These are phyloP conservation scores for Ctenicera cuprea DNA, from an alignment of 2,888 invertebrate species.

Conservation along the genomic window DNA sequence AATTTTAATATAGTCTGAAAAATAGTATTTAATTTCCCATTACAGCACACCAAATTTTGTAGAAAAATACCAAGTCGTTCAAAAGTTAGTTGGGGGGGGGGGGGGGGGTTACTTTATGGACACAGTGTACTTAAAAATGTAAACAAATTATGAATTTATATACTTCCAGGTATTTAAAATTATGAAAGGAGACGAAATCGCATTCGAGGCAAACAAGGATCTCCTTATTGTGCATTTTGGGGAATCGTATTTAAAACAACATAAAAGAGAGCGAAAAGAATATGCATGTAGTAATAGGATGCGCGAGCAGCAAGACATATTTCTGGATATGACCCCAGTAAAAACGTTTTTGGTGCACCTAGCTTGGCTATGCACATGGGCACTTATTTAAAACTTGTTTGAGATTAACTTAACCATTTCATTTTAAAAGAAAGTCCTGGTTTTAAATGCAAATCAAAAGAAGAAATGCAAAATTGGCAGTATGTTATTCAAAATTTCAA, in stretches of 20 bases:
- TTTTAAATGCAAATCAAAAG: conserved; percentile 30
- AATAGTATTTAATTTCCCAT: too few species aligned
- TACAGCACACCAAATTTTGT: too few species aligned
- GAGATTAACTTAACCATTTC: conserved; percentile 40
- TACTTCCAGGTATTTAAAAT: conserved; percentile 35
- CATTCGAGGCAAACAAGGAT: conserved; percentile 47
- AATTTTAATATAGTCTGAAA: too few species aligned
- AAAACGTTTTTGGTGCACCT: conserved; percentile 49
- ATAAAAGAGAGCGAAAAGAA: conserved; percentile 20
- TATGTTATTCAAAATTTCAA: conserved; percentile 35
- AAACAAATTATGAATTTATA: not conserved
- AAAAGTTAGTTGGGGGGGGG: too few species aligned
- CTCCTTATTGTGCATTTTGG: conserved; percentile 47
- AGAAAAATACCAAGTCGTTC: too few species aligned
- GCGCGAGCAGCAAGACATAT: conserved; percentile 48
- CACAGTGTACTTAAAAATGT: too few species aligned
- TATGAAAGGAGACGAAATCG: conserved; percentile 41
- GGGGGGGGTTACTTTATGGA: too few species aligned
- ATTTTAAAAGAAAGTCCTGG: conserved; percentile 39
- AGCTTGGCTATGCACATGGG: conserved; percentile 52
- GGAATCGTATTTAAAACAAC: conserved; percentile 49
- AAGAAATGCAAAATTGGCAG: conserved; percentile 8
- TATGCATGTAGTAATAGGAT: conserved; percentile 46
- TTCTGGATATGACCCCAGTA: conserved; percentile 47
- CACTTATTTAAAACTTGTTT: conserved; percentile 42